Conservation (phyloP, 2,113 vertebrate genomes). For the Elephantulus edwardii region DNA sequence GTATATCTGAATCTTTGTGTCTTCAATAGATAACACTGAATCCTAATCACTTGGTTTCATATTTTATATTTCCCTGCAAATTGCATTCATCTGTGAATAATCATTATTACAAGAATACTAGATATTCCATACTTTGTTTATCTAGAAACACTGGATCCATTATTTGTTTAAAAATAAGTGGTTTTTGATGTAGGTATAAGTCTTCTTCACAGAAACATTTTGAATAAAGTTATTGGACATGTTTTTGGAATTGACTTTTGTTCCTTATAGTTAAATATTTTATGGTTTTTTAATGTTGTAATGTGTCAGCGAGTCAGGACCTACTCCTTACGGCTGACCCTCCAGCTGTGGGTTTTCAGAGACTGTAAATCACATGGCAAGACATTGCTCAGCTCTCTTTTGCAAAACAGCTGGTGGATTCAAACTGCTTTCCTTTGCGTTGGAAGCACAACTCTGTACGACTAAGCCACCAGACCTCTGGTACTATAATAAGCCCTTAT, state of each 20-base stretch:
- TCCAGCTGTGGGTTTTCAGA: too few relatives aligned
- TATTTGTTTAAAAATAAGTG: neutral
- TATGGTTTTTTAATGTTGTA: neutral
- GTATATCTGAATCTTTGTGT: neutral
- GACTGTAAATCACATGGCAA: too few relatives aligned
- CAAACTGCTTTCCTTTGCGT: neutral
- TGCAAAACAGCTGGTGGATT: too few relatives aligned
- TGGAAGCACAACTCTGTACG: too few relatives aligned
- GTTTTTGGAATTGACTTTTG: slow-evolving; percentile 44
- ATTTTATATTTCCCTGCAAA: slow-evolving; percentile 4
- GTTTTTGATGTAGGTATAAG: neutral
- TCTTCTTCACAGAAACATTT: neutral
- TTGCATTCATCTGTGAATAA: neutral
- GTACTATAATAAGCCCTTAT: neutral
- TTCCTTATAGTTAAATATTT: neutral
- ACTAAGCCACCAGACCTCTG: too few relatives aligned
- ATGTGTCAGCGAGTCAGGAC: too few relatives aligned
- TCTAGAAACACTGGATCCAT: neutral
- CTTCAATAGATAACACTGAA: neutral
- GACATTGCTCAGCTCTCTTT: too few relatives aligned
- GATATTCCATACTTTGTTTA: neutral
- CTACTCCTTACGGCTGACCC: too few relatives aligned
- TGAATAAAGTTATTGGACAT: neutral
- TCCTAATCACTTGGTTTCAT: neutral
- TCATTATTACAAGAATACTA: neutral